These are phyloP conservation scores for Drosophila athabasca DNA, from an alignment of 1,140 invertebrate genomes.

Conservation along the genomic window DNA sequence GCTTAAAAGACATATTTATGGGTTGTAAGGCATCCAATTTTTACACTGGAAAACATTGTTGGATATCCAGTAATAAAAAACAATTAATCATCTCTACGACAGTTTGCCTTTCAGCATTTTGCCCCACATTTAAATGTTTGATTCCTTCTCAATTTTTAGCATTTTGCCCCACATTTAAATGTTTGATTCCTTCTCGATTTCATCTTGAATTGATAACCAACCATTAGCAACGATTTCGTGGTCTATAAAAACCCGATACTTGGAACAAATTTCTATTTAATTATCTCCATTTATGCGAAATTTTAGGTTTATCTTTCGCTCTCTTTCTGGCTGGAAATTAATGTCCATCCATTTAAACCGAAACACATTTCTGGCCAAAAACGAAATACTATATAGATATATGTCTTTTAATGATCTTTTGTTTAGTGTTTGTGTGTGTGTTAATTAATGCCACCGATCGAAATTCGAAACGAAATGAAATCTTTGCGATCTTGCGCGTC, in stretches of 20 bases:
- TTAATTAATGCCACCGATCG: constrained; percentile 64
- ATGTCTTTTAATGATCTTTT: constrained; percentile 43
- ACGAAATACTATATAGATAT: constrained; percentile 18
- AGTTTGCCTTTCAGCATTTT: too few species aligned
- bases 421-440: constrained; percentile 28
- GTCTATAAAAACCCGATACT: constrained; percentile 30
- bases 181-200: constrained; percentile 23
- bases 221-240: constrained; percentile 18
- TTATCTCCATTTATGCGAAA: constrained; percentile 47
- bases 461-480: constrained; percentile 41
- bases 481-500: constrained; percentile 46
- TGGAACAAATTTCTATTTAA: constrained; percentile 62
- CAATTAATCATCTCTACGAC: too few species aligned
- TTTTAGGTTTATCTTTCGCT: constrained; percentile 32
- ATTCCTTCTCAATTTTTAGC: constrained; percentile 23
- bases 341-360: constrained; percentile 60
- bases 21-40: too few species aligned
- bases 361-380: constrained; percentile 40
- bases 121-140: neutral
- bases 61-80: too few species aligned
- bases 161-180: neutral
- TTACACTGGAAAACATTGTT: too few species aligned
- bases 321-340: constrained; percentile 31
- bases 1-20: neutral
- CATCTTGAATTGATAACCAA: constrained; percentile 20